Evolutionary conservation across 1,140 invertebrate species (phyloP).

Genomic region (Diploscapter pachys): DNA sequence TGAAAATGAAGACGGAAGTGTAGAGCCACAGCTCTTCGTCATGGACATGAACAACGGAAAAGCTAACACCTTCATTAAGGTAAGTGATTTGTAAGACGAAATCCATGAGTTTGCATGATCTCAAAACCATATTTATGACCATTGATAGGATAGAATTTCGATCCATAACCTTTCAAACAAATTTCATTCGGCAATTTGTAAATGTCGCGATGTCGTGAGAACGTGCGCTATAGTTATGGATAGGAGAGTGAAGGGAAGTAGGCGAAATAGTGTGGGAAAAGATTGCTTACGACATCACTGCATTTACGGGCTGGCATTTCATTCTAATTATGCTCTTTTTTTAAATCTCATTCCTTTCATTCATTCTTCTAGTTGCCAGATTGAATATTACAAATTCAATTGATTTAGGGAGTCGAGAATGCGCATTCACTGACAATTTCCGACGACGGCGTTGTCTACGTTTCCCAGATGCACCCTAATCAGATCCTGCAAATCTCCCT

Average conservation of each 20-base stretch:
- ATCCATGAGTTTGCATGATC: conserved; percentile 10
- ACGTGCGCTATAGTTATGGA: no score
- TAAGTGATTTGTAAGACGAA: conserved; percentile 11
- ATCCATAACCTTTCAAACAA: no score
- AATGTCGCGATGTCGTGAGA: no score
- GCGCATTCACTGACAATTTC: conserved; percentile 50
- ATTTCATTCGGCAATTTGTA: no score
- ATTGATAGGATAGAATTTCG: not conserved
- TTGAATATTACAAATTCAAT: conserved; percentile 4
- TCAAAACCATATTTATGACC: not conserved
- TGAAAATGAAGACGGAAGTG: conserved; percentile 28
- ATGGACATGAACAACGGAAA: conserved; percentile 57
- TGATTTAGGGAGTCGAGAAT: conserved; percentile 48
- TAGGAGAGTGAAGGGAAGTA: no score
- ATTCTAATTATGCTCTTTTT: no score
- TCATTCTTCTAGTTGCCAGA: conserved; percentile 21
- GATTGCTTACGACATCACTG: no score
- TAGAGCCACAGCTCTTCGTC: conserved; percentile 50
- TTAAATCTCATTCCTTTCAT: not conserved
- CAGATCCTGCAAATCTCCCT: conserved; percentile 42
- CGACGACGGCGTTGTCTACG: conserved; percentile 47
- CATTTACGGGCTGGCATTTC: no score
- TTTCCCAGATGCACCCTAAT: conserved; percentile 50
- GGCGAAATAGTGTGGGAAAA: no score
- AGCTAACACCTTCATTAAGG: conserved; percentile 53